phyloP scores from a whole-genome alignment of 53 echinoderm and acorn worm species.

The Temnopleurus reevesii region DNA sequence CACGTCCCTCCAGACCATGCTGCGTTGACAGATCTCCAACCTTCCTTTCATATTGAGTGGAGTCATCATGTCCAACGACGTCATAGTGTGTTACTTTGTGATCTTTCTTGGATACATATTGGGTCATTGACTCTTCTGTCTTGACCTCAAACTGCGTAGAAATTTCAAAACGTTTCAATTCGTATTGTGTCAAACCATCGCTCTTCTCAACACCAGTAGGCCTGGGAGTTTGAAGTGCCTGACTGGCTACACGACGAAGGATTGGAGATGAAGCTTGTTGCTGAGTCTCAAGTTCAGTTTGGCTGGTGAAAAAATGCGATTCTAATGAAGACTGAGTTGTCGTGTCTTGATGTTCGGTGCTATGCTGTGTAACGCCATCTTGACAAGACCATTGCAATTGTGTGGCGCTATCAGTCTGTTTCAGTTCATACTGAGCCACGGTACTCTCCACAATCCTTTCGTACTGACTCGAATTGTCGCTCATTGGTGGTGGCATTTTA shows the following conservation, averaged over 20 bases:
- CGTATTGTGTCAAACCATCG: constrained; percentile 32
- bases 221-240: constrained; percentile 14
- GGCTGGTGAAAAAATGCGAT: not conserved
- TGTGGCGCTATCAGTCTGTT: not conserved
- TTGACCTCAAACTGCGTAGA: not conserved
- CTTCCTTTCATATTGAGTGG: not conserved
- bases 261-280: constrained; percentile 19
- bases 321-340: not conserved
- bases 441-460: not conserved
- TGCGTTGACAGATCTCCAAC: not conserved
- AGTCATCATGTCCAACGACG: not conserved
- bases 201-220: not conserved
- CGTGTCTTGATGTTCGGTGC: not conserved
- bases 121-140: not conserved
- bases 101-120: not conserved
- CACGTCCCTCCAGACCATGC: not conserved
- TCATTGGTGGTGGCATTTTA: not conserved
- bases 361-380: not conserved
- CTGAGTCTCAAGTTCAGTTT: not conserved
- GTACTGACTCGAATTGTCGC: constrained; percentile 1
- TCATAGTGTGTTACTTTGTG: not conserved
- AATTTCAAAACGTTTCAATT: not conserved
- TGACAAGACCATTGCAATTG: not conserved
- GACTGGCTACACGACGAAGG: not conserved
- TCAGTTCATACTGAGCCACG: not conserved